A percentile compares a stretch with the other conserved stretches of the same genome.
These are phyloP conservation scores for Drosophila azteca DNA, from an alignment of 1,140 invertebrate species.

Conservation along the genomic window DNA sequence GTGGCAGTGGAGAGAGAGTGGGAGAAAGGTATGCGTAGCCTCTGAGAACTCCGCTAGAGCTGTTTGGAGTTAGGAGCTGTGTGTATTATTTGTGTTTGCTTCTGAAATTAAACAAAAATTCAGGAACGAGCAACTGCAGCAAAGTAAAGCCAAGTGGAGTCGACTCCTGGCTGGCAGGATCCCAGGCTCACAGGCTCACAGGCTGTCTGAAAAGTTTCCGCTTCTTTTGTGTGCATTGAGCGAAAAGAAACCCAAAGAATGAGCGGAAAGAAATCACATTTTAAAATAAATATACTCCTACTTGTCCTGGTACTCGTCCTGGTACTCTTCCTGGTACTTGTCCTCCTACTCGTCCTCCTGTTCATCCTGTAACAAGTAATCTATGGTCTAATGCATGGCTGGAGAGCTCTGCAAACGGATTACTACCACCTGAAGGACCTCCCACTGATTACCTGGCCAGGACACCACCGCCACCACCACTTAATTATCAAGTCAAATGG, in stretches of 20 bases:
- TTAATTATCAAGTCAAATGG: conserved; percentile 61
- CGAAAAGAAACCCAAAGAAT: conserved; percentile 1
- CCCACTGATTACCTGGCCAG: conserved; percentile 32
- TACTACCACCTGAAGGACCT: neutral
- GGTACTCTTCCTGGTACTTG: too few relatives aligned
- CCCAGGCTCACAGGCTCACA: neutral
- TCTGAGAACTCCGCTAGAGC: neutral
- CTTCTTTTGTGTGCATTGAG: conserved; percentile 27
- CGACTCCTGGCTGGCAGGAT: neutral
- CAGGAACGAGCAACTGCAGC: conserved; percentile 4
- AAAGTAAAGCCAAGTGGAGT: neutral
- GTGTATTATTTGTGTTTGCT: conserved; percentile 67
- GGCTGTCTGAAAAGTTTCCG: conserved; percentile 64
- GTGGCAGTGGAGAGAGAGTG: neutral
- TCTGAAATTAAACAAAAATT: conserved; percentile 72
- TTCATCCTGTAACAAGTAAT: too few relatives aligned
- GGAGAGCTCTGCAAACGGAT: conserved; percentile 7
- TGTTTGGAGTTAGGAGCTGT: conserved; percentile 11
- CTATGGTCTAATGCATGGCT: neutral
- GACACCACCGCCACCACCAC: conserved; percentile 2
- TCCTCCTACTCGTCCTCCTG: too few relatives aligned
- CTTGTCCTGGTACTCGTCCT: too few relatives aligned
- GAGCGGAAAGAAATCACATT: neutral
- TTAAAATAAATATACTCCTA: neutral
- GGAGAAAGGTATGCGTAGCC: neutral